phyloP scores from a whole-genome alignment of 2,113 vertebrate species.

The Vidua chalybeata region DNA sequence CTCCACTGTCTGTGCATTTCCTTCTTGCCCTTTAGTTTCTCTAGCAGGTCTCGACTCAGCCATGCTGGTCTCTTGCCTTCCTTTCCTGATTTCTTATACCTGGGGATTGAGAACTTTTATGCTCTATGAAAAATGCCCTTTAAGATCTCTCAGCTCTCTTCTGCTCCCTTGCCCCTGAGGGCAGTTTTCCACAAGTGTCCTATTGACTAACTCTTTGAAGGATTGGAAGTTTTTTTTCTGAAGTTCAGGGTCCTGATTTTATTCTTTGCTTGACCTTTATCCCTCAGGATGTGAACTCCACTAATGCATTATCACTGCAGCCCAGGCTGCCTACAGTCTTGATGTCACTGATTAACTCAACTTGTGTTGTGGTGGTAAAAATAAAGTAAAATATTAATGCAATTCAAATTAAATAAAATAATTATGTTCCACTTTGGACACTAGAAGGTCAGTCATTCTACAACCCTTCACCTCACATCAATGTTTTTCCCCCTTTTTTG shows the following conservation, averaged over 20 bases:
- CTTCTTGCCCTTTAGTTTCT: background rate
- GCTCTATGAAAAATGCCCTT: background rate
- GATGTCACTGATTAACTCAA: background rate
- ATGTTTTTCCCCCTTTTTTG: rapidly evolving
- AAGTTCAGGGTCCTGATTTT: background rate
- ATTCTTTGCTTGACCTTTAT: background rate
- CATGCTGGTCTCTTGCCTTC: background rate
- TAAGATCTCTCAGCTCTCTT: background rate
- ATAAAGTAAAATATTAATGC: background rate
- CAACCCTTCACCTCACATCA: background rate
- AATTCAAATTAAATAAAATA: background rate
- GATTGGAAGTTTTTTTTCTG: background rate
- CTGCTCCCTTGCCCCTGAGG: background rate
- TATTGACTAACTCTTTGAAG: background rate
- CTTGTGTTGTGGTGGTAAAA: background rate
- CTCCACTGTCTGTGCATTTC: background rate
- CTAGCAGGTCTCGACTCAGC: background rate
- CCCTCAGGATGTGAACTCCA: background rate
- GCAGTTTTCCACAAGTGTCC: background rate
- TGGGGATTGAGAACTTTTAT: background rate
- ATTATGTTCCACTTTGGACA: background rate
- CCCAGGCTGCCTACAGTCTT: background rate
- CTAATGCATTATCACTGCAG: background rate
- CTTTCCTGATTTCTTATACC: background rate
- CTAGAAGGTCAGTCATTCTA: background rate